These are phyloP conservation scores for Hemichromis elongatus DNA, from an alignment of 2,113 vertebrate genomes.

Conservation along the genomic window DNA sequence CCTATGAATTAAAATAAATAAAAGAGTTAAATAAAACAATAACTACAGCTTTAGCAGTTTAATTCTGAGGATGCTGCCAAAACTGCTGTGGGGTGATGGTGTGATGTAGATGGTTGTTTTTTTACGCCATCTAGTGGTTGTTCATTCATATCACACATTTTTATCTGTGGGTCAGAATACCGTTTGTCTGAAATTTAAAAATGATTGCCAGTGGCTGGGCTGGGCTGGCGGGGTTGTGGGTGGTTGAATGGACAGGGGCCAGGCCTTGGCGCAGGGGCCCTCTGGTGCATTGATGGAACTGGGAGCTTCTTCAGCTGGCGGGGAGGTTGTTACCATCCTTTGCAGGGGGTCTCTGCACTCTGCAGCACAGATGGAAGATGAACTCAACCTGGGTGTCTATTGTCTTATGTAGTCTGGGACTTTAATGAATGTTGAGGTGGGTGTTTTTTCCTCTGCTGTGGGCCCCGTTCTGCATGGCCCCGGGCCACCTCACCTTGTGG, in stretches of 20 bases:
- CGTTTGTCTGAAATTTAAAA: not conserved
- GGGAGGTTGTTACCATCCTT: too few relatives aligned
- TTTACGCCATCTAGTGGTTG: constrained; percentile 42
- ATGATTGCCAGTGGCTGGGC: not conserved
- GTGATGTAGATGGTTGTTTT: not conserved
- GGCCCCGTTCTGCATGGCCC: not conserved
- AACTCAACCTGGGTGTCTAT: not conserved
- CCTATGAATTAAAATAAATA: not conserved
- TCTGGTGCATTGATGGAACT: too few relatives aligned
- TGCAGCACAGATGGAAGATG: not conserved
- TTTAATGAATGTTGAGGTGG: not conserved
- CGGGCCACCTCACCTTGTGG: not conserved
- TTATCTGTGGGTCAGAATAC: not conserved
- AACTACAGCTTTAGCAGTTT: not conserved
- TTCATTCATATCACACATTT: not conserved
- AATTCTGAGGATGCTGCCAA: not conserved
- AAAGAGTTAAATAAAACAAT: not conserved
- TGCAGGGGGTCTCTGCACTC: too few relatives aligned
- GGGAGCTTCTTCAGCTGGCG: too few relatives aligned
- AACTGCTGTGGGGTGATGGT: rapidly evolving
- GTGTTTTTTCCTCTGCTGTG: not conserved
- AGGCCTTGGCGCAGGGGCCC: too few relatives aligned
- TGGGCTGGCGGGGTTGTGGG: too few relatives aligned
- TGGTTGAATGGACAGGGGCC: too few relatives aligned
- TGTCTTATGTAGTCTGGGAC: not conserved